A percentile compares a stretch with the other conserved stretches of the same genome.
phyloP scores from a whole-genome alignment of 2,888 invertebrate genomes.

The Endomychus coccineus region DNA sequence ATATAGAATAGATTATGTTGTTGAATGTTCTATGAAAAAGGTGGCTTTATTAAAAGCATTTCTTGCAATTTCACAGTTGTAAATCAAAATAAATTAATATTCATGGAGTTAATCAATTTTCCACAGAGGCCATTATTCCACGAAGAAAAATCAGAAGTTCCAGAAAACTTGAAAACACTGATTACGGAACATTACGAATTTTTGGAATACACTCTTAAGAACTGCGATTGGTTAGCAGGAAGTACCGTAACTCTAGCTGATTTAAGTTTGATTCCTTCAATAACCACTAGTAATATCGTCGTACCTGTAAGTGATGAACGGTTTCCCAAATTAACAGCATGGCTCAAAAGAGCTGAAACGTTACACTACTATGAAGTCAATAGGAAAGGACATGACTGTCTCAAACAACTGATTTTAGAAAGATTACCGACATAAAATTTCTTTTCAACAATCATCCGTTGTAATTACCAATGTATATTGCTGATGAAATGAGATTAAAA shows the following conservation, averaged over 20 bases:
- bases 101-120: too few relatives aligned
- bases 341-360: constrained; percentile 32
- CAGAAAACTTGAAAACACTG: constrained; percentile 27
- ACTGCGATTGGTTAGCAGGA: constrained; percentile 47
- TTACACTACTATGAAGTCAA: constrained; percentile 34
- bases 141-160: constrained; percentile 7
- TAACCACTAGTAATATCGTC: constrained; percentile 19
- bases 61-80: too few relatives aligned
- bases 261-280: constrained; percentile 23
- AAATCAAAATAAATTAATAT: too few relatives aligned
- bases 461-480: too few relatives aligned
- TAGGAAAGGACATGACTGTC: constrained; percentile 34
- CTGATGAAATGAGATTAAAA: too few relatives aligned
- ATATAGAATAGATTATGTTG: too few relatives aligned
- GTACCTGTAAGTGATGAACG: constrained; percentile 28
- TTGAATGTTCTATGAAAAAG: too few relatives aligned
- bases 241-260: constrained; percentile 35
- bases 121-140: constrained; percentile 11
- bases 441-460: too few relatives aligned
- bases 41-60: too few relatives aligned
- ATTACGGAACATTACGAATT: constrained; percentile 35
- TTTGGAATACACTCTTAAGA: constrained; percentile 45
- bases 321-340: constrained; percentile 32
- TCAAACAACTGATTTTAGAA: constrained; percentile 16
- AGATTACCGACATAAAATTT: too few relatives aligned